Conservation (phyloP, 1,140 invertebrate species). For the Pygmarrhopalites habei region DNA sequence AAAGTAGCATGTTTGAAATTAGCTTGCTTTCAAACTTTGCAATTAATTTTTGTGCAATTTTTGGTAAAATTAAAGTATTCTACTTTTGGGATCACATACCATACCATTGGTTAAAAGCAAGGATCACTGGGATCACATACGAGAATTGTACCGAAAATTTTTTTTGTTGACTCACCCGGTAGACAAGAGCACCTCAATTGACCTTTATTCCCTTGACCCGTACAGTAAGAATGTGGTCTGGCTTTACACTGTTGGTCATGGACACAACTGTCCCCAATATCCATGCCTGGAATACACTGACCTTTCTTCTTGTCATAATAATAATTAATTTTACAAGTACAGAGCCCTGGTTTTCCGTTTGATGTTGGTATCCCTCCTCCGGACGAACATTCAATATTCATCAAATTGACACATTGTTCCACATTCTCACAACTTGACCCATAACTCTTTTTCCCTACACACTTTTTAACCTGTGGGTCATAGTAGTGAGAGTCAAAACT, state of each 20-base stretch:
- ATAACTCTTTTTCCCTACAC: neutral
- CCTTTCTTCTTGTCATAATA: neutral
- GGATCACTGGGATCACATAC: too few relatives aligned
- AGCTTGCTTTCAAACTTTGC: too few relatives aligned
- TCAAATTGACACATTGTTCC: conserved; percentile 1
- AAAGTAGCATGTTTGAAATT: too few relatives aligned
- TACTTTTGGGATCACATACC: too few relatives aligned
- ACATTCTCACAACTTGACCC: neutral
- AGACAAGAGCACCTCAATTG: neutral
- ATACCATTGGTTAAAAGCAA: too few relatives aligned
- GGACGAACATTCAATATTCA: neutral
- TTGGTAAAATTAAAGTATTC: too few relatives aligned
- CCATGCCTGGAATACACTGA: neutral
- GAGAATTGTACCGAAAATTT: too few relatives aligned
- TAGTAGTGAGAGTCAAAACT: neutral
- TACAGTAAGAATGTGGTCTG: neutral
- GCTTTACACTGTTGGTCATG: neutral
- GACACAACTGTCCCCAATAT: neutral
- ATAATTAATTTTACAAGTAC: neutral
- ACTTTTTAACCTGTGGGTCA: neutral
- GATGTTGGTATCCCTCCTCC: too few relatives aligned
- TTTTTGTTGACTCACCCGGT: neutral
- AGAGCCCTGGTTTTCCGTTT: neutral
- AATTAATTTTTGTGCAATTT: too few relatives aligned
- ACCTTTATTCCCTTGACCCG: neutral